Evolutionary conservation across 23 tunicate species (phyloP), one percentile per base, ranked within the genome.

Genomic region (Corella eumyota): DNA sequence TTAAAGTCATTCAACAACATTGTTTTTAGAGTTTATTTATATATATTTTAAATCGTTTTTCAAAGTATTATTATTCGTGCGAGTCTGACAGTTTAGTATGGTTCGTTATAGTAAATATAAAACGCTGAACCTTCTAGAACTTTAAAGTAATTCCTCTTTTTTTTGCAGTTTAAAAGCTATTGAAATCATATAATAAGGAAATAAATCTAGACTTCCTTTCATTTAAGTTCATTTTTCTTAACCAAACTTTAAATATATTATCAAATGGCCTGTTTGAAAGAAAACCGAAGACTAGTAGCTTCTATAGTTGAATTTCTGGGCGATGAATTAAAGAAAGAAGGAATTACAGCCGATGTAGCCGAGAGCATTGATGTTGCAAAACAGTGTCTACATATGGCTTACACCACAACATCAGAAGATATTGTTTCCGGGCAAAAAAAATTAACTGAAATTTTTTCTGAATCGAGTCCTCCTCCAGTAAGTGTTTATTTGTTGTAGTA

Each of bases 311-410:
- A 77, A 37, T 88, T 88, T 67, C 60, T 88, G 20, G 70, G 68
- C 4, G 82, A 73, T 52, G 96, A 88, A 62, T 21, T 88, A 7
- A 48, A 79, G 28, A 52, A 34, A 40, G 80, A 72, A 56, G 76
- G 64, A 25, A 47, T 70, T 1, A 58, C 76, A 25, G 55, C 84
- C n/a, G 97, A 90, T 5, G 54, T 50, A 35, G 80, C 71, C 1
- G 86, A 90, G 52, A 72, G 83, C 66, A 68, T 90, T 25, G 91
- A 90, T 50, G 97, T 90, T 4, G 78, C 97, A 0, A 30, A 70
- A 9, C 97, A 90, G 37, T 90, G 97, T 69, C 45, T 90, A 7
- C 68, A 57, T 31, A 58, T 71, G 68, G 97, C 97, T 4, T 90
- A 80, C 64, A 78, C 78, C 7, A 60, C 79, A 1, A 63, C 84